These are phyloP conservation scores for Drosophila mauritiana DNA, from an alignment of 1,140 invertebrate species.

Conservation along the genomic window DNA sequence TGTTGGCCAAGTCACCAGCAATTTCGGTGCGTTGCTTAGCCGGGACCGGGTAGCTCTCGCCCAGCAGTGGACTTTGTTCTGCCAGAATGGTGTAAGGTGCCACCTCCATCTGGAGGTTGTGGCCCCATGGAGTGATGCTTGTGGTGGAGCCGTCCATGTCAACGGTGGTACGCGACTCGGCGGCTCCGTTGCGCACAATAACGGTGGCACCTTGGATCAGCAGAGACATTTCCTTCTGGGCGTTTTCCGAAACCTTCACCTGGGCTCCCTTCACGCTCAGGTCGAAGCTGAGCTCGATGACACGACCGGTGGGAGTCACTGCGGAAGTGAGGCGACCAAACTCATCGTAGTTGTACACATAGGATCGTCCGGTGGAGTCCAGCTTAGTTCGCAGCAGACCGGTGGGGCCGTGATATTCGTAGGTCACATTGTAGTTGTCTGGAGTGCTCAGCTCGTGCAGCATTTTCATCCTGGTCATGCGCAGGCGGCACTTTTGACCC, in stretches of 20 bases:
- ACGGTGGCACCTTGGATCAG: slow-evolving; percentile 95
- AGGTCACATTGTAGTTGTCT: slow-evolving; percentile 96
- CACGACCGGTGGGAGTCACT: slow-evolving; percentile 96
- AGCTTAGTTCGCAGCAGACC: slow-evolving; percentile 95
- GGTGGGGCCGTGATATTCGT: slow-evolving; percentile 95
- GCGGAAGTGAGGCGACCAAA: slow-evolving; percentile 95
- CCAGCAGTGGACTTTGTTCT: slow-evolving; percentile 92
- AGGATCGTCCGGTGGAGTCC: slow-evolving; percentile 95
- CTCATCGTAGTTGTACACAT: slow-evolving; percentile 97
- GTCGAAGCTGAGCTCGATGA: slow-evolving; percentile 94
- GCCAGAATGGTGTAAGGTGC: slow-evolving; percentile 93
- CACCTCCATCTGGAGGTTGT: slow-evolving; percentile 93
- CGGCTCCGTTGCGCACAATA: slow-evolving; percentile 91
- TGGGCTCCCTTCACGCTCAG: slow-evolving; percentile 94
- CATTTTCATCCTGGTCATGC: slow-evolving; percentile 95
- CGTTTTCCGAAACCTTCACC: slow-evolving; percentile 93
- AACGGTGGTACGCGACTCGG: slow-evolving; percentile 91
- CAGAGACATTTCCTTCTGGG: slow-evolving; percentile 92
- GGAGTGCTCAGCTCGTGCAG: slow-evolving; percentile 94
- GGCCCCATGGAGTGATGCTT: slow-evolving; percentile 92
- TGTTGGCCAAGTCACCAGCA: slow-evolving; percentile 94
- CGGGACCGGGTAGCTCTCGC: slow-evolving; percentile 95
- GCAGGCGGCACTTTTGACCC: slow-evolving; percentile 95
- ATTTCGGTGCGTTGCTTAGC: slow-evolving; percentile 95
- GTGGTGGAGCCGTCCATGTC: slow-evolving; percentile 93